Evolutionary conservation across 2,113 vertebrate genomes (phyloP).

Genomic region (Empidonax traillii): DNA sequence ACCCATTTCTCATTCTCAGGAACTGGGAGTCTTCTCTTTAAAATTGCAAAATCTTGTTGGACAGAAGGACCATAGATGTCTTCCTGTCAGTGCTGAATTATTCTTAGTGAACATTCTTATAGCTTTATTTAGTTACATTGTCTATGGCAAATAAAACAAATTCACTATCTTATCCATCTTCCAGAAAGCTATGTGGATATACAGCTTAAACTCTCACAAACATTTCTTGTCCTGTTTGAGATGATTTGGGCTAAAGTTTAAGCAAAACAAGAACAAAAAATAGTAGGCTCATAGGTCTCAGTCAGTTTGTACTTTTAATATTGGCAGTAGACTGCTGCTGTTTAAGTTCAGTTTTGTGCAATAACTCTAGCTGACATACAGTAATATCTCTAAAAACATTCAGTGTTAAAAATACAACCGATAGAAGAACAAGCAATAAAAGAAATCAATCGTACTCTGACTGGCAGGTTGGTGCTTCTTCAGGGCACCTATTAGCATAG

Average conservation of each 20-base stretch:
- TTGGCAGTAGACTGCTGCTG: neutral
- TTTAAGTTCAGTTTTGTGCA: constrained; percentile 13
- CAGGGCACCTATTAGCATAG: neutral
- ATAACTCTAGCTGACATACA: neutral
- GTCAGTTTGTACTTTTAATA: neutral
- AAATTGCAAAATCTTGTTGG: neutral
- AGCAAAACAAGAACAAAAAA: neutral
- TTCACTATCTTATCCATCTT: neutral
- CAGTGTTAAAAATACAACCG: neutral
- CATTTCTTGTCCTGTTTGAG: neutral
- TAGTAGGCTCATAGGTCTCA: neutral
- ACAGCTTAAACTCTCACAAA: neutral
- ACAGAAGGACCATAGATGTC: neutral
- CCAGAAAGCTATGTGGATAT: neutral
- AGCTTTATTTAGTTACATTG: constrained; percentile 19
- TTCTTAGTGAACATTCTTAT: neutral
- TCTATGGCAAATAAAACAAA: neutral
- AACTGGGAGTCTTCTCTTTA: neutral
- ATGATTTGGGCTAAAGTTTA: neutral
- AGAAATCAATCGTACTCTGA: neutral
- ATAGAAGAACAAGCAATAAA: neutral
- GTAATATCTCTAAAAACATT: neutral
- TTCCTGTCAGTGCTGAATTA: neutral
- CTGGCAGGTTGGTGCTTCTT: neutral
- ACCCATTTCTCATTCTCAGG: neutral